phyloP scores from a whole-genome alignment of 1,140 invertebrate species.

The Heliconius nattereri region DNA sequence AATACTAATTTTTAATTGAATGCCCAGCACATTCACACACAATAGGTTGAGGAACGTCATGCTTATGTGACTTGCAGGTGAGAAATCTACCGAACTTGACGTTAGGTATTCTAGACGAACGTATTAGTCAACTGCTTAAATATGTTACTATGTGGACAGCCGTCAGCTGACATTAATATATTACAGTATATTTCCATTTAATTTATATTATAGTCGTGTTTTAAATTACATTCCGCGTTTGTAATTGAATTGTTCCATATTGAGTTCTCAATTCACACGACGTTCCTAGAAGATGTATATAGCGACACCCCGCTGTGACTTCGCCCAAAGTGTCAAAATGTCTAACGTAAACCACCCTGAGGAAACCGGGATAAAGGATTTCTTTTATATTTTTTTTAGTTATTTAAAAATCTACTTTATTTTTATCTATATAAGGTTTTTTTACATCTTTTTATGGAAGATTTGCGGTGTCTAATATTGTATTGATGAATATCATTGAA shows the following conservation, averaged over 20 bases:
- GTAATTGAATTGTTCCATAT: constrained; percentile 67
- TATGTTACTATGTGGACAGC: too few species aligned
- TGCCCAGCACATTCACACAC: constrained; percentile 41
- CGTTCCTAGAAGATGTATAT: constrained; percentile 71
- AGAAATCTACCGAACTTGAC: constrained; percentile 6
- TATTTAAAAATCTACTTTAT: constrained; percentile 22
- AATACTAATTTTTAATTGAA: constrained; percentile 42
- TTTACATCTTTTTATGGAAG: constrained; percentile 30
- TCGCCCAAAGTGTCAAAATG: constrained; percentile 78
- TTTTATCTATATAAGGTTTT: constrained; percentile 18
- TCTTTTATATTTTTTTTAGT: not conserved
- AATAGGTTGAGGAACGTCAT: constrained; percentile 15
- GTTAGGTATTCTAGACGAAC: not conserved
- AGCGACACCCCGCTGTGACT: constrained; percentile 69
- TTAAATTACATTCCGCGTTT: constrained; percentile 21
- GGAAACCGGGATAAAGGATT: constrained; percentile 46
- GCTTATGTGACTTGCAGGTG: constrained; percentile 28
- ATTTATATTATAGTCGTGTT: not conserved
- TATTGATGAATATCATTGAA: constrained; percentile 13
- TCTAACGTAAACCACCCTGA: constrained; percentile 67
- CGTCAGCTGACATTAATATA: too few species aligned
- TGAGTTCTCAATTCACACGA: constrained; percentile 71
- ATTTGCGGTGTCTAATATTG: constrained; percentile 63
- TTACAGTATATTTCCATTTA: not conserved
- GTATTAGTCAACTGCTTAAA: not conserved